These are phyloP conservation scores for Hypsopygia costalis DNA, from an alignment of 2,888 invertebrate species.

Conservation along the genomic window DNA sequence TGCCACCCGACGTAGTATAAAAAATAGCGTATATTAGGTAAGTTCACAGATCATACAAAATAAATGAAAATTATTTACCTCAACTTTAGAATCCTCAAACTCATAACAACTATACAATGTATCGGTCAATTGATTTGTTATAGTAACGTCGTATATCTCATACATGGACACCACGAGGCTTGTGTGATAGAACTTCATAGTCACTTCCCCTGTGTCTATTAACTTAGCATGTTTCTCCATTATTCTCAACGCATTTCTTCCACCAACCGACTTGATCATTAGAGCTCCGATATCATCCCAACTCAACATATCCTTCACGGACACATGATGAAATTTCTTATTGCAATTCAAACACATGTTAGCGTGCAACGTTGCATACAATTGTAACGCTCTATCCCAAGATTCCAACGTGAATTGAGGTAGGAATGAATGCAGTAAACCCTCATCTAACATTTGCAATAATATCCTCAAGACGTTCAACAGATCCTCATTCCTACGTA, in stretches of 20 bases:
- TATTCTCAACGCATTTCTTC: constrained; percentile 77
- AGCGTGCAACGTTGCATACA: constrained; percentile 78
- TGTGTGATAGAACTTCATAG: constrained; percentile 81
- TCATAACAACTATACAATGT: constrained; percentile 59
- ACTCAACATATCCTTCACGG: constrained; percentile 67
- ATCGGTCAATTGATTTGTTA: constrained; percentile 53
- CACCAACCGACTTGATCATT: constrained; percentile 82
- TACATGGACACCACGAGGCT: constrained; percentile 72
- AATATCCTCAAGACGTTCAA: constrained; percentile 76
- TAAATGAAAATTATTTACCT: constrained; percentile 50
- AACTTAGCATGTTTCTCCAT: constrained; percentile 76
- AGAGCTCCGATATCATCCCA: constrained; percentile 82
- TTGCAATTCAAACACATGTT: constrained; percentile 83
- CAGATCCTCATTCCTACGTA: constrained; percentile 71
- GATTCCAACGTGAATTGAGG: constrained; percentile 78
- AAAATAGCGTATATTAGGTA: too few relatives aligned
- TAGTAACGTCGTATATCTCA: constrained; percentile 58
- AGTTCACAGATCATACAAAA: too few relatives aligned
- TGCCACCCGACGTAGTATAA: too few relatives aligned
- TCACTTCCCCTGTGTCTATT: constrained; percentile 80
- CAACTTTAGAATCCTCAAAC: constrained; percentile 52
- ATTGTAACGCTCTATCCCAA: constrained; percentile 79
- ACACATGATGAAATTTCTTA: constrained; percentile 61
- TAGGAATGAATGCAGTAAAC: constrained; percentile 74
- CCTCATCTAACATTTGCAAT: constrained; percentile 81